phyloP scores from a whole-genome alignment of 2,888 invertebrate genomes.

The Drosophila setosimentum region DNA sequence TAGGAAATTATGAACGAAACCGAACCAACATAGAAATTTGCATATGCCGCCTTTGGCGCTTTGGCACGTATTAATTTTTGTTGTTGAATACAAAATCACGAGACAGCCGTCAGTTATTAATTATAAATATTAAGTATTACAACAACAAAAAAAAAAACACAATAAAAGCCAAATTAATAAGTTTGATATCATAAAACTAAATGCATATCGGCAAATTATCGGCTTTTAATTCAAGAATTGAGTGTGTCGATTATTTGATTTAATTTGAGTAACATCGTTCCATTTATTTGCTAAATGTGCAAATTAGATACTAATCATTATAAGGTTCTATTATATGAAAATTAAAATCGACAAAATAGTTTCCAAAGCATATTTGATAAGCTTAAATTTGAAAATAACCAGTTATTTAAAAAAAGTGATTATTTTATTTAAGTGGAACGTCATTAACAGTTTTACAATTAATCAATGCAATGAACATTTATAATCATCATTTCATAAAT shows the following conservation, averaged over 20 bases:
- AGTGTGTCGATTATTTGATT: constrained; percentile 25
- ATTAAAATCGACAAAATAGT: constrained; percentile 8
- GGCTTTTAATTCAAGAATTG: constrained; percentile 48
- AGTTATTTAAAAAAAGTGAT: not conserved
- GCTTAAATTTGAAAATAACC: not conserved
- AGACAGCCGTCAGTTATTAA: constrained; percentile 53
- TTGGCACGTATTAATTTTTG: constrained; percentile 53
- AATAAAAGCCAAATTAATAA: constrained; percentile 68
- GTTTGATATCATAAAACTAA: constrained; percentile 48
- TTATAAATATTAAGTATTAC: constrained; percentile 69
- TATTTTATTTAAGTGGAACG: not conserved
- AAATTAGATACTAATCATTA: constrained; percentile 17
- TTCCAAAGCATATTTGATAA: not conserved
- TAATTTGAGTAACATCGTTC: constrained; percentile 45
- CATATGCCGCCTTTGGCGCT: constrained; percentile 68
- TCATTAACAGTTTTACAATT: not conserved
- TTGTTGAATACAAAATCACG: constrained; percentile 38
- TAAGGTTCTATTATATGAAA: not conserved
- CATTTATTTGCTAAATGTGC: constrained; percentile 7
- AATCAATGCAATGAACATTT: not conserved
- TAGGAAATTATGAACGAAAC: constrained; percentile 72
- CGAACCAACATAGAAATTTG: constrained; percentile 60
- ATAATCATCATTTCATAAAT: not conserved
- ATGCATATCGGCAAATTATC: constrained; percentile 56
- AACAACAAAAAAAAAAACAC: constrained; percentile 51